Conservation (phyloP, 2,888 invertebrate species). For the Mayetiola destructor region DNA sequence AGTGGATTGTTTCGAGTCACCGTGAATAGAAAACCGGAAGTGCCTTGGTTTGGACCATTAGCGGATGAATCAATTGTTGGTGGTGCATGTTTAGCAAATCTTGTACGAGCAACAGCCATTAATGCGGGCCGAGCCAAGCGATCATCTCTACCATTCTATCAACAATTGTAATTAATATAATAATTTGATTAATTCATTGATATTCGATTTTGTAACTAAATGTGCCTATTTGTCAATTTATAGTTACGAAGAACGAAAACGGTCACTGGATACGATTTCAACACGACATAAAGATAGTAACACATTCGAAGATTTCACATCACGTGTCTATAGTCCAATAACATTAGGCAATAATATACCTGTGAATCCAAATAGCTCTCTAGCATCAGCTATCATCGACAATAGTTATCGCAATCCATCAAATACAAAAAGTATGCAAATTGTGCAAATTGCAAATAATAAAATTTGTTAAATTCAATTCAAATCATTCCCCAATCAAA, state of each 20-base stretch:
- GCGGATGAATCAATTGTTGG: constrained; percentile 72
- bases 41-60: constrained; percentile 88
- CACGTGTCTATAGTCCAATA: constrained; percentile 54
- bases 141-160: constrained; percentile 75
- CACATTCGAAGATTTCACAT: constrained; percentile 80
- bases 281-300: constrained; percentile 70
- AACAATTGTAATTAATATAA: constrained; percentile 59
- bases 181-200: constrained; percentile 2
- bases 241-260: constrained; percentile 83
- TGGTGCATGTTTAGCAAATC: constrained; percentile 52
- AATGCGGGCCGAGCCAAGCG: constrained; percentile 86
- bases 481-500: not conserved
- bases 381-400: constrained; percentile 46
- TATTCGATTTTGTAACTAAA: not conserved
- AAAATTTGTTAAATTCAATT: not conserved
- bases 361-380: constrained; percentile 19
- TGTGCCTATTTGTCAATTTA: constrained; percentile 21
- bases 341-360: constrained; percentile 30
- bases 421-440: constrained; percentile 28
- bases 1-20: constrained; percentile 78
- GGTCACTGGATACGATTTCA: constrained; percentile 71
- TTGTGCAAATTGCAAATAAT: not conserved
- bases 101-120: constrained; percentile 79
- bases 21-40: constrained; percentile 73
- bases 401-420: constrained; percentile 34